phyloP scores from a whole-genome alignment of 2,113 vertebrate species.

The Paralichthys olivaceus region DNA sequence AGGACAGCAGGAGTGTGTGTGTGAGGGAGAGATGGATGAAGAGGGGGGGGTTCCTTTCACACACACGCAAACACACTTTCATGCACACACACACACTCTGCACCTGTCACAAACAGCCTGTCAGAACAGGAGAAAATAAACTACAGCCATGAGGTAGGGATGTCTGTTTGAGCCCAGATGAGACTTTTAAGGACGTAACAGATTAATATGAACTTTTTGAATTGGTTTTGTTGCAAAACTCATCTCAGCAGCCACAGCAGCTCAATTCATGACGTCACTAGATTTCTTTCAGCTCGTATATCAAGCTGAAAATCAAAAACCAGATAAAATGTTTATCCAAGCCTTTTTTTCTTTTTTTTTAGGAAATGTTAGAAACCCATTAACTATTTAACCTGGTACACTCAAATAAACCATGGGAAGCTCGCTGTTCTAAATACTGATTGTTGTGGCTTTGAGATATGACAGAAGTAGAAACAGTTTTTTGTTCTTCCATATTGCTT shows the following conservation, averaged over 20 bases:
- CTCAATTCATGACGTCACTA: no score
- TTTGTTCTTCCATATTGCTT: no score
- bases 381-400: no score
- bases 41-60: constrained; percentile 53
- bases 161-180: constrained; percentile 24
- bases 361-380: no score
- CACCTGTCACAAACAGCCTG: constrained; percentile 80
- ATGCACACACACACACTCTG: constrained; percentile 70
- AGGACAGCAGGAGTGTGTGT: constrained; percentile 75
- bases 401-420: no score
- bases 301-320: no score
- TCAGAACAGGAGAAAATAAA: constrained; percentile 68
- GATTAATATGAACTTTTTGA: constrained; percentile 6
- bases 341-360: no score
- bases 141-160: constrained; percentile 54
- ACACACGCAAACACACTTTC: constrained; percentile 54
- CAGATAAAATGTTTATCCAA: no score
- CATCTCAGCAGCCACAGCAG: background rate
- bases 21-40: constrained; percentile 29
- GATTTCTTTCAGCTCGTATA: no score
- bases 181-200: constrained; percentile 18
- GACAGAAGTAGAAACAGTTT: no score
- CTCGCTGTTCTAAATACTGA: no score
- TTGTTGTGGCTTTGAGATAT: no score
- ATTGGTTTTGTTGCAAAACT: background rate